A percentile compares a stretch with the other conserved stretches of the same genome.
phyloP scores from a whole-genome alignment of 2,888 invertebrate genomes.

The Chydorus sphaericus region DNA sequence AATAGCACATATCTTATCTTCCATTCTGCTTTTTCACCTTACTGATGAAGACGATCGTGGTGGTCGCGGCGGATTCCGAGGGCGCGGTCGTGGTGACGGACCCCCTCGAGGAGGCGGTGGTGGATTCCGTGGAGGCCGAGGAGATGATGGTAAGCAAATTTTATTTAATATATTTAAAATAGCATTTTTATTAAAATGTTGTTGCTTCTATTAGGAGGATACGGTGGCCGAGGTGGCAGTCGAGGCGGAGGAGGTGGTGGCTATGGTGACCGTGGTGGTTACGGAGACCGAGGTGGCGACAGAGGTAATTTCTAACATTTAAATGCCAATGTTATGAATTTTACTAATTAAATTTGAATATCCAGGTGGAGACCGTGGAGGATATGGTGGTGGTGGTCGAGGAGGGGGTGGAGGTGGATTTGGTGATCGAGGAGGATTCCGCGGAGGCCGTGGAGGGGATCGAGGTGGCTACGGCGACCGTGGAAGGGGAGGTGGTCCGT shows the following conservation, averaged over 20 bases:
- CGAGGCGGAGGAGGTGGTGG: constrained; percentile 24
- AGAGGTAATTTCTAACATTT: no score
- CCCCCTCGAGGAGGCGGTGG: constrained; percentile 23
- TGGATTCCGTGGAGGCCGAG: constrained; percentile 30
- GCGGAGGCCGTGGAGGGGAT: constrained; percentile 19
- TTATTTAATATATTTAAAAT: constrained; percentile 1
- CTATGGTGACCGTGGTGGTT: constrained; percentile 25
- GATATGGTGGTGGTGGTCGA: constrained; percentile 31
- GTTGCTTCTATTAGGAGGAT: constrained; percentile 28
- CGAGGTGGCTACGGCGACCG: constrained; percentile 17
- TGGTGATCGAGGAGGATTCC: constrained; percentile 22
- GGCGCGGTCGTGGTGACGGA: constrained; percentile 21
- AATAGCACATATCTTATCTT: not conserved
- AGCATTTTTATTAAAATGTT: no score
- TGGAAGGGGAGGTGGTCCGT: constrained; percentile 24
- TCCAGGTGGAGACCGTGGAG: constrained; percentile 25
- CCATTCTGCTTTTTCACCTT: not conserved
- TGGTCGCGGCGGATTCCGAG: constrained; percentile 31
- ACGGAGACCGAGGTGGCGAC: constrained; percentile 22
- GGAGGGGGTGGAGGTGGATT: constrained; percentile 22
- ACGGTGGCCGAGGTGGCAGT: constrained; percentile 28
- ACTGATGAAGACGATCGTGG: constrained; percentile 18
- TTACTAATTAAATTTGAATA: no score
- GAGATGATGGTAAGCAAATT: constrained; percentile 21
- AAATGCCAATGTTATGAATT: no score